phyloP scores from a whole-genome alignment of 2,113 vertebrate species.

The Cacatua alba region DNA sequence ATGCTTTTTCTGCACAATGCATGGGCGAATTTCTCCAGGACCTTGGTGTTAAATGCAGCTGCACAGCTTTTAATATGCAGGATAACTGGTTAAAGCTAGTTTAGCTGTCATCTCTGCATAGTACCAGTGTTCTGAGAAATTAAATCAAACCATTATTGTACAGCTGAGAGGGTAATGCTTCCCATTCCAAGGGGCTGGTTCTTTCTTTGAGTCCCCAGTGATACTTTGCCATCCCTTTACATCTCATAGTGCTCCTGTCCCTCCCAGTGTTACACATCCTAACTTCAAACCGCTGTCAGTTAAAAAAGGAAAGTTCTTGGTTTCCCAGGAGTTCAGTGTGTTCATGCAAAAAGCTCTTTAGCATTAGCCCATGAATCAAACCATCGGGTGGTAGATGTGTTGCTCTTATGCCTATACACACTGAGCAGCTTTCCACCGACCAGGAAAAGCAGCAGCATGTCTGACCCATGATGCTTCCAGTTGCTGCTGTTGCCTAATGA shows the following conservation, averaged over 20 bases:
- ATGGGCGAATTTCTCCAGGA: not conserved
- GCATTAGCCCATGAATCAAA: accelerated
- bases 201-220: not conserved
- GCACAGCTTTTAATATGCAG: not conserved
- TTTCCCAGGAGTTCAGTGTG: not conserved
- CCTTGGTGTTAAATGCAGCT: not conserved
- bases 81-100: not conserved
- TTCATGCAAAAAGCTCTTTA: not conserved
- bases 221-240: not conserved
- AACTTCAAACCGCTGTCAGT: not conserved
- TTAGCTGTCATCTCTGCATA: not conserved
- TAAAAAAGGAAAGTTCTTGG: not conserved
- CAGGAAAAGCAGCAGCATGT: not conserved
- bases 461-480: not conserved
- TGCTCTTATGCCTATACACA: not conserved
- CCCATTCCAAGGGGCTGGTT: not conserved
- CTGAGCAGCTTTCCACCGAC: not conserved
- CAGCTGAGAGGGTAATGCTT: not conserved
- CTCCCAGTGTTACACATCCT: not conserved
- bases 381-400: accelerated
- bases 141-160: not conserved
- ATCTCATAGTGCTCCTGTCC: not conserved
- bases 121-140: not conserved
- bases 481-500: not conserved
- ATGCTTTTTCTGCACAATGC: not conserved